A percentile compares a stretch with the other conserved stretches of the same genome.
Evolutionary conservation across 2,113 vertebrate genomes (phyloP).

Genomic region (Mus pahari): DNA sequence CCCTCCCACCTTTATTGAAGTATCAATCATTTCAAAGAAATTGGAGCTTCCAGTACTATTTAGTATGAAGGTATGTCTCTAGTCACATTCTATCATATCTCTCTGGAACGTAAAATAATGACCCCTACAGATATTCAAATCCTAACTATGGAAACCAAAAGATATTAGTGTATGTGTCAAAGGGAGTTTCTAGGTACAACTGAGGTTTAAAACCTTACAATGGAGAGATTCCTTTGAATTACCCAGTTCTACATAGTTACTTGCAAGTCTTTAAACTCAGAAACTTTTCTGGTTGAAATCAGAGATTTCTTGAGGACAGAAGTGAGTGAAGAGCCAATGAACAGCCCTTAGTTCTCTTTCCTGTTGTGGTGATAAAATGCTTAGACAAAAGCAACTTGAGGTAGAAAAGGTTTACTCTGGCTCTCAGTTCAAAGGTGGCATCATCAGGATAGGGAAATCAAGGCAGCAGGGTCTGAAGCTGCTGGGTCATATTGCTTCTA

Average conservation of each 20-base stretch:
- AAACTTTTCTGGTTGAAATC: not conserved
- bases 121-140: not conserved
- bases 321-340: not conserved
- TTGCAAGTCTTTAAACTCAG: not conserved
- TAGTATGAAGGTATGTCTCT: not conserved
- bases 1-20: not conserved
- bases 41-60: not conserved
- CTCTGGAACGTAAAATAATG: not conserved
- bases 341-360: not conserved
- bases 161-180: not conserved
- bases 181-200: not conserved
- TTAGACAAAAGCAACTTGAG: not conserved
- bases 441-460: not conserved
- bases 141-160: not conserved
- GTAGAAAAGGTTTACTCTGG: too few relatives aligned
- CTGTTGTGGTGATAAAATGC: not conserved
- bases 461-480: not conserved
- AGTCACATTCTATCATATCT: not conserved
- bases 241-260: not conserved
- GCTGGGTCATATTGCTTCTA: not conserved
- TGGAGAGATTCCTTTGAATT: not conserved
- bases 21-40: not conserved
- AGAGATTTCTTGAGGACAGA: not conserved
- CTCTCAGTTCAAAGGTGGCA: not conserved
- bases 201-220: slow-evolving; percentile 3